Conservation (phyloP, 2,113 vertebrate species). For the Ranitomeya imitator region DNA sequence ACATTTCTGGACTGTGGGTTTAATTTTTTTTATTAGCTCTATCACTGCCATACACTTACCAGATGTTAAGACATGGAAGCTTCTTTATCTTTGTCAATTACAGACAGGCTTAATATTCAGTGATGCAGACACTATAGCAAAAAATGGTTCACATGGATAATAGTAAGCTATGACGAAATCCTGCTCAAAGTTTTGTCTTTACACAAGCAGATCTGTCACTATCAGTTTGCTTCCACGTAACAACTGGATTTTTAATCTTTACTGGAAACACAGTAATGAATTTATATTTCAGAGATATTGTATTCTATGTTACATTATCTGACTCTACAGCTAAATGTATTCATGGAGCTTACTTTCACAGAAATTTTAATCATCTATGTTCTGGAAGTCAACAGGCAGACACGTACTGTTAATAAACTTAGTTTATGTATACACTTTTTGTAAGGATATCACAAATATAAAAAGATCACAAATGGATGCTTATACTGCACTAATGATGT, state of each 20-base stretch:
- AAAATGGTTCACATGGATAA: too few relatives aligned
- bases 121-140: too few relatives aligned
- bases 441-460: conserved; percentile 7
- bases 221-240: too few relatives aligned
- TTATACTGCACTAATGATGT: conserved; percentile 32
- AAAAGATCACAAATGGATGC: conserved; percentile 2
- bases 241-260: not conserved
- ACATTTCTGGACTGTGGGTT: too few relatives aligned
- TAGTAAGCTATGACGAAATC: too few relatives aligned
- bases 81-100: too few relatives aligned
- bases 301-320: not conserved
- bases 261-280: not conserved
- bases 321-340: not conserved
- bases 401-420: not conserved
- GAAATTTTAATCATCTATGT: not conserved
- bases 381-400: not conserved
- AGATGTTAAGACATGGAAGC: too few relatives aligned
- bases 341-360: not conserved
- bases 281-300: not conserved
- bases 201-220: too few relatives aligned
- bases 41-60: too few relatives aligned
- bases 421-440: not conserved
- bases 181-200: too few relatives aligned
- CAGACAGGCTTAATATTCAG: too few relatives aligned
- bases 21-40: too few relatives aligned